Percentiles rank a stretch among this genome's conserved stretches.
Evolutionary conservation across 92 coral and sea anemone species (phyloP).

Genomic region (Hydrozoanthus gracilis): DNA sequence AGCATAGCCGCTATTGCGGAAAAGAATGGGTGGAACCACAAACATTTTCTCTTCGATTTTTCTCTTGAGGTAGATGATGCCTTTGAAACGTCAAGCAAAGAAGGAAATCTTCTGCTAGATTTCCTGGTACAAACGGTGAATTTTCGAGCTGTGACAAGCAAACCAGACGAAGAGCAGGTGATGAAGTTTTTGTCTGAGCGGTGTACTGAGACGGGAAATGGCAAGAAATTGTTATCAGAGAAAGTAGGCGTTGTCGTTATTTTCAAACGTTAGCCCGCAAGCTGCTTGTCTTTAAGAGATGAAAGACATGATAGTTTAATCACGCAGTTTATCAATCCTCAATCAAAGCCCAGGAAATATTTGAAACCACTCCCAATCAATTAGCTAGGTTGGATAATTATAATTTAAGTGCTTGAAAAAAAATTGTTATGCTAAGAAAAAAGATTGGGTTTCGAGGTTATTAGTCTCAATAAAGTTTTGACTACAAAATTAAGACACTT

Average conservation of each 20-base stretch:
- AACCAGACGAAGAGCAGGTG: conserved; percentile 16
- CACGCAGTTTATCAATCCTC: no score
- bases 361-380: no score
- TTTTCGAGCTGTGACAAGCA: conserved; percentile 39
- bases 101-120: conserved; percentile 50
- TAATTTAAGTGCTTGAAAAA: no score
- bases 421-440: no score
- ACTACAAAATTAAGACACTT: no score
- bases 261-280: conserved; percentile 9
- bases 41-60: conserved; percentile 20
- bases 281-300: no score
- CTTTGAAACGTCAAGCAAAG: conserved; percentile 33
- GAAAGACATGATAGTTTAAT: no score
- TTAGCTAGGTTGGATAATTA: no score
- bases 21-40: conserved; percentile 40
- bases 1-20: conserved; percentile 40
- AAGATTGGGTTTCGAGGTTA: no score
- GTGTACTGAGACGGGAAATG: neutral
- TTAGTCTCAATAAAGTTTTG: no score
- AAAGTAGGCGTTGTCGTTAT: conserved; percentile 41
- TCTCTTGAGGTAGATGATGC: conserved; percentile 39
- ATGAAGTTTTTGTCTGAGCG: conserved; percentile 11
- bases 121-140: conserved; percentile 44
- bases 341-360: no score
- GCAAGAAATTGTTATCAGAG: conserved; percentile 27